phyloP scores from a whole-genome alignment of 2,113 vertebrate species.

The Rhabdomys dilectus region DNA sequence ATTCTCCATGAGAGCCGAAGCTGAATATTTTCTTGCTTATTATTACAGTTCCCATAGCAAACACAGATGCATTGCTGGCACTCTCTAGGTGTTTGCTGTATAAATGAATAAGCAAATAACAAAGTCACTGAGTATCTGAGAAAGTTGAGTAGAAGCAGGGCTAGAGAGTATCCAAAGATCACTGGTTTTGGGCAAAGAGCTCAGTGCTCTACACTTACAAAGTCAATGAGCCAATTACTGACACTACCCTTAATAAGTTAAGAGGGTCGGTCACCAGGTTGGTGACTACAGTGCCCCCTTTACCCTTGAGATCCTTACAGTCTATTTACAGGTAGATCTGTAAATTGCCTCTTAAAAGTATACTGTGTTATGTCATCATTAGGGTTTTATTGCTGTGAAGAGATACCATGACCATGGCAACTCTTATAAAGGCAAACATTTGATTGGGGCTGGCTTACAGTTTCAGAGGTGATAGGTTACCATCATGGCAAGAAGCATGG shows the following conservation, averaged over 20 bases:
- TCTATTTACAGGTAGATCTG: background rate
- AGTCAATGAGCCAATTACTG: background rate
- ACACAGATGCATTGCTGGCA: background rate
- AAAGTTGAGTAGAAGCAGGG: background rate
- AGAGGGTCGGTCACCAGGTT: background rate
- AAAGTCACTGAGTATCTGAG: background rate
- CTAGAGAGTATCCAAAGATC: background rate
- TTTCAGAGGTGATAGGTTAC: background rate
- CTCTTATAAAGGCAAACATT: background rate
- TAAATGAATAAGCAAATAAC: background rate
- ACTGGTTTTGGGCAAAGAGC: background rate
- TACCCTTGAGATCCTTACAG: background rate
- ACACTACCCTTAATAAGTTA: background rate
- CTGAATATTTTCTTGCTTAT: background rate
- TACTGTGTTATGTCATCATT: background rate
- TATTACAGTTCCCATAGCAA: background rate
- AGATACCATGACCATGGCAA: background rate
- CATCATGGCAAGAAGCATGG: background rate
- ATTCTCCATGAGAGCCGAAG: background rate
- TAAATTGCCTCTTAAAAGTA: slow-evolving; percentile 21
- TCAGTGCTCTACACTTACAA: background rate
- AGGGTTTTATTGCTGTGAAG: background rate
- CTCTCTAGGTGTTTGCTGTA: background rate
- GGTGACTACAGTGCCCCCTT: background rate
- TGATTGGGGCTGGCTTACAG: background rate